Evolutionary conservation across 2,797 vertebrate genomes (phyloP).

Genomic region (Myripristis jacobus): DNA sequence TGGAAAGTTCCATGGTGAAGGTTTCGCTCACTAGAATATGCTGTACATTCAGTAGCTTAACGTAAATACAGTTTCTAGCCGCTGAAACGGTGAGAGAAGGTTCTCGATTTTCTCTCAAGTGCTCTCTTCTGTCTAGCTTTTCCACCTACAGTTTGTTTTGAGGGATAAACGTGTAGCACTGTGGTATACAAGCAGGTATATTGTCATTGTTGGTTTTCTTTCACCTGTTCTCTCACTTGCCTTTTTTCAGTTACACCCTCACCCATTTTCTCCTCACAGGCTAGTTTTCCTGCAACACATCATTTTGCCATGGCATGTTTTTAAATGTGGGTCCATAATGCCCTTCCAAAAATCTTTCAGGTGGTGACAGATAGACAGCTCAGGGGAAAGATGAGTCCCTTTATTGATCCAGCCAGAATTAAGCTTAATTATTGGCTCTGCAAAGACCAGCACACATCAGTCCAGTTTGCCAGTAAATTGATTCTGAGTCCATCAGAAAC

Average conservation of each 20-base stretch:
- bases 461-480: slow-evolving; percentile 15
- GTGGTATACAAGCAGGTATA: neutral
- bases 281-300: neutral
- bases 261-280: neutral
- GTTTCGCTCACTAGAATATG: neutral
- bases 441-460: slow-evolving; percentile 12
- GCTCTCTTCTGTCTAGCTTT: neutral
- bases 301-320: neutral
- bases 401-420: slow-evolving; percentile 31
- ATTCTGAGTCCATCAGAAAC: slow-evolving; percentile 22
- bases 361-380: neutral
- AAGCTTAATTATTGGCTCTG: slow-evolving; percentile 34
- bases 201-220: neutral
- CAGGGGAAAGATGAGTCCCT: slow-evolving; percentile 2
- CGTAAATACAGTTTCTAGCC: too few species aligned
- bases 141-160: neutral
- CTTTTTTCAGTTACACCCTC: neutral
- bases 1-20: too few species aligned
- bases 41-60: neutral
- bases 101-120: neutral
- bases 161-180: neutral
- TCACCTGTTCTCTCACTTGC: neutral
- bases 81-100: neutral
- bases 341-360: neutral
- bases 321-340: slow-evolving; percentile 1